Evolutionary conservation across 2,797 vertebrate genomes (phyloP), one percentile per base, ranked within the genome.

Genomic region (Momotus momota): DNA sequence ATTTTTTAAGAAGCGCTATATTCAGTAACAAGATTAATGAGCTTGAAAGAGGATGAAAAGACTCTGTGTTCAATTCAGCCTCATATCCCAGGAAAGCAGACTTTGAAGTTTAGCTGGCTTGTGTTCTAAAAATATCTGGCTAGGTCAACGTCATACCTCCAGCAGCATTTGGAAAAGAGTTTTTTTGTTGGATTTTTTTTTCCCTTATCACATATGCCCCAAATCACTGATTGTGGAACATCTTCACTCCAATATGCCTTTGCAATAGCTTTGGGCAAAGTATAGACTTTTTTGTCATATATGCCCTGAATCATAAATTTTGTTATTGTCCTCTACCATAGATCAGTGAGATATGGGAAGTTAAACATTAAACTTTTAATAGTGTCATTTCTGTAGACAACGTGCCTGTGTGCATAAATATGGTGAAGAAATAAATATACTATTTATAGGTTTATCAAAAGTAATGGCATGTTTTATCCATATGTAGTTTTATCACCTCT

Each of bases 11-110:
- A 83, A 81, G 73, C 22, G 33, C 87, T 93, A 71, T 94, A 82
- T 90, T 89, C 45, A 29, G 96, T 84, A 94, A 81, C 80, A 93
- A 94, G 78, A 96, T 84, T 93, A 94, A 96, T 93, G 67, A 86
- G 72, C 91, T 84, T 88, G 86, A 90, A 80, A 70, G 70, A 91
- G 23, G 88, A 96, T 93, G 86, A 93, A 95, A 94, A 90, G 82
- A 43, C 51, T 89, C 51, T 73, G 45, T 75, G 17, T 86, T 95
- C 51, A 79, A 57, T 84, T 91, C 84, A 82, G 94, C 73, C 52
- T 91, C 73, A 21, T 93, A 67, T 73, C 80, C 65, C 67, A 94
- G 73, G 77, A 79, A 95, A 81, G 78, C 33, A 94, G 86, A 70
- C 93, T 93, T 96, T 94, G 90, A 97, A 95, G 85, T 94, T 93